Percentiles rank a stretch among this genome's conserved stretches.
phyloP scores from a whole-genome alignment of 2,888 invertebrate genomes.

The Eumerus sabulonum region DNA sequence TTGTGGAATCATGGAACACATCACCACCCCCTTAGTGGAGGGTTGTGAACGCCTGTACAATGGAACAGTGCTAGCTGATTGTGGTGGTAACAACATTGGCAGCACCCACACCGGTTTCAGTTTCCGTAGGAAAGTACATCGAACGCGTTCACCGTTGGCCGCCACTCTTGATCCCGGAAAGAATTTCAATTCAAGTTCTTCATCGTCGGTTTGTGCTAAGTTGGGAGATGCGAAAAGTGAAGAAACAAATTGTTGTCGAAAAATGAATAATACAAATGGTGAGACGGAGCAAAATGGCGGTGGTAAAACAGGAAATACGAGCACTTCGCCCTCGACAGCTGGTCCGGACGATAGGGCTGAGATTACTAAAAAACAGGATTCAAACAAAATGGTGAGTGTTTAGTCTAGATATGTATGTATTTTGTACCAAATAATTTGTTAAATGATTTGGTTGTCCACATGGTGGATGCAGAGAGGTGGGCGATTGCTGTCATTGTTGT shows the following conservation, averaged over 20 bases:
- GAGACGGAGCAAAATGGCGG: slow-evolving; percentile 38
- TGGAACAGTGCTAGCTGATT: slow-evolving; percentile 68
- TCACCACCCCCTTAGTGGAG: slow-evolving; percentile 68
- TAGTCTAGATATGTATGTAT: slow-evolving; percentile 3
- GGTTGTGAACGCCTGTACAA: slow-evolving; percentile 57
- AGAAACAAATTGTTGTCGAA: slow-evolving; percentile 37
- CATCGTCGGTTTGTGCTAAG: background rate
- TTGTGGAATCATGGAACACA: slow-evolving; percentile 71
- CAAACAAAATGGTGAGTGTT: slow-evolving; percentile 70
- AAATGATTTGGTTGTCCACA: background rate
- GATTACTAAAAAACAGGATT: slow-evolving; percentile 66
- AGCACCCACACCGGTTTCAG: slow-evolving; percentile 67
- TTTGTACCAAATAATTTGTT: slow-evolving; percentile 23
- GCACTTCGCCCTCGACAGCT: slow-evolving; percentile 27
- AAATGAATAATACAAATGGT: slow-evolving; percentile 27
- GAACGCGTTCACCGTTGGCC: slow-evolving; percentile 52
- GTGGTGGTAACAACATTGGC: slow-evolving; percentile 68
- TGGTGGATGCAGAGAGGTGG: background rate
- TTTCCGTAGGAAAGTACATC: slow-evolving; percentile 61
- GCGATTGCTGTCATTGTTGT: slow-evolving; percentile 41
- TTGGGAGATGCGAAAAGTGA: slow-evolving; percentile 49
- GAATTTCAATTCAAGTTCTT: slow-evolving; percentile 30
- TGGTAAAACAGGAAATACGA: slow-evolving; percentile 36
- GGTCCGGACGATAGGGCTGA: slow-evolving; percentile 45
- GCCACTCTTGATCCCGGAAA: slow-evolving; percentile 26